Evolutionary conservation across 2,888 invertebrate genomes (phyloP), one percentile per base, ranked within the genome.

Genomic region (Zhuqinia jingwanae): DNA sequence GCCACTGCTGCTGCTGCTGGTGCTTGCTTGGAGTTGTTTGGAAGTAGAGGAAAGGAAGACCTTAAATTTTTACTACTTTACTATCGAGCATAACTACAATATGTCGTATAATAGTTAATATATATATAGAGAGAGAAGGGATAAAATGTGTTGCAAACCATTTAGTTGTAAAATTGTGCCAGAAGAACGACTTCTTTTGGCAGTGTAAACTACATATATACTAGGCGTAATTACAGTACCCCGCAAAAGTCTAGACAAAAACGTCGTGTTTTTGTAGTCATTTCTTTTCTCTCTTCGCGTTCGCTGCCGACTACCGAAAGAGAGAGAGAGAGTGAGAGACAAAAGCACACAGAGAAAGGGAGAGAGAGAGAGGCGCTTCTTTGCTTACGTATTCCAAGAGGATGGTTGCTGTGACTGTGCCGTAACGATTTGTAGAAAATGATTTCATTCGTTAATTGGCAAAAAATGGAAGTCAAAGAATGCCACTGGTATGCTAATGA

Each of bases 361-460:
- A 50, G 25, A 50, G 47, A 70, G 47, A 47, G 15, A 81, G 65
- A 53, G 60, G 45, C 53, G 78, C 68, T 70, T 56, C 53, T 47
- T 36, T 8, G 36, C 47, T 70, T 70, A 70, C 25, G 70, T 70
- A 70, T 70, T 70, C 70, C 70, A 70, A 25, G 47, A 47, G 47
- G 45, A 65, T 73, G 58, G 58, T n/a, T 60, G 42, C 58, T 77
- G 36, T 65, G 53, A n/a, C 27, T 77, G 53, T 42, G 65, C 73
- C 36, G 78, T 84, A 88, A 89, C 87, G 87, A 89, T 89, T 88
- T 90, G 88, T 89, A 87, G 88, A 87, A 86, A 87, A 87, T 42
- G 89, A 89, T 89, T 88, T 88, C 88, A 85, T 85, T 84, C 88
- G 88, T 89, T 89, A 89, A 89, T 89, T 89, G 88, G 89, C 89